A percentile compares a stretch with the other conserved stretches of the same genome.
These are phyloP conservation scores for Narcine bancroftii DNA, from an alignment of 2,113 vertebrate genomes.

Conservation along the genomic window DNA sequence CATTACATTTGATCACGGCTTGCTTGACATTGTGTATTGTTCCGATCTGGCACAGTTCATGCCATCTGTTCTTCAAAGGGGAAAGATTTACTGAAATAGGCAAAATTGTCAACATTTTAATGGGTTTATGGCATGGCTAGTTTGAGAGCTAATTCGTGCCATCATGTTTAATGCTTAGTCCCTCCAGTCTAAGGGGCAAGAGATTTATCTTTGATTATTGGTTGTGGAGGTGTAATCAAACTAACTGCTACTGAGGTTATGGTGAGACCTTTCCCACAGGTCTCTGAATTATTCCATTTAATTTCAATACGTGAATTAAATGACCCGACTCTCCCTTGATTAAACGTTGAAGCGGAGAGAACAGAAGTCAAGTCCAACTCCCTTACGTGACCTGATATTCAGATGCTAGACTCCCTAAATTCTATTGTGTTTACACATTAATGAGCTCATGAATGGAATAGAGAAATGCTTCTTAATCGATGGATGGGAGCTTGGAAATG, in stretches of 20 bases:
- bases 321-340: not conserved
- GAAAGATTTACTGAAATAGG: not conserved
- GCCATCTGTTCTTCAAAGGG: not conserved
- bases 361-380: not conserved
- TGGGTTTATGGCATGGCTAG: not conserved
- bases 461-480: not conserved
- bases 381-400: not conserved
- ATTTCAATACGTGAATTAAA: not conserved
- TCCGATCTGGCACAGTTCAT: not conserved
- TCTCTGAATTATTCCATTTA: not conserved
- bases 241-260: not conserved
- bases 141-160: not conserved
- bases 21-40: not conserved
- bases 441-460: not conserved
- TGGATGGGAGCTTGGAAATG: not conserved
- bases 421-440: not conserved
- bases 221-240: too few relatives aligned
- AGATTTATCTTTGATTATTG: too few relatives aligned
- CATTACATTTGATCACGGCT: not conserved
- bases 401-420: not conserved
- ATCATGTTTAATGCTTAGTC: too few relatives aligned
- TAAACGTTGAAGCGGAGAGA: not conserved
- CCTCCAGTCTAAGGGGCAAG: too few relatives aligned
- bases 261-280: not conserved
- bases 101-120: not conserved